Percentiles rank a stretch among this genome's conserved stretches.
Conservation (phyloP, 1,140 invertebrate species). For the Antheraea pernyi region DNA sequence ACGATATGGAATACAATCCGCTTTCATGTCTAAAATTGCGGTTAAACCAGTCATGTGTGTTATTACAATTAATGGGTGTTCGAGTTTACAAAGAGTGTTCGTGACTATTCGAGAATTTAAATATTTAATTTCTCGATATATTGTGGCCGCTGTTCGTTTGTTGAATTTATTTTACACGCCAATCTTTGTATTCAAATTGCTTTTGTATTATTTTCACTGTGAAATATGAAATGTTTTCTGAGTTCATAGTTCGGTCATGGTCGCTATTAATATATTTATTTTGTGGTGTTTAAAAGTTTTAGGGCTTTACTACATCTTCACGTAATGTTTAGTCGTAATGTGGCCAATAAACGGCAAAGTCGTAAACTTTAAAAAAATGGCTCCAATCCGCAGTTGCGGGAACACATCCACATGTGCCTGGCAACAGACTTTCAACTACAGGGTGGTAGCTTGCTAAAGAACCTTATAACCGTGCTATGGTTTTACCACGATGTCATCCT, state of each 20-base stretch:
- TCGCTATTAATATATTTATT: no score
- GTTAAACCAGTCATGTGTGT: slow-evolving; percentile 11
- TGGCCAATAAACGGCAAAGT: no score
- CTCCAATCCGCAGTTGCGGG: no score
- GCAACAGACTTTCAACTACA: no score
- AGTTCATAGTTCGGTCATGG: neutral
- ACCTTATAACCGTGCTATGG: no score
- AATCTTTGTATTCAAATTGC: neutral
- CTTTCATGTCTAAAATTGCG: slow-evolving; percentile 14
- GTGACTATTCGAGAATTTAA: neutral
- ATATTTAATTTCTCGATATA: slow-evolving; percentile 4
- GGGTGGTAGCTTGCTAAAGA: no score
- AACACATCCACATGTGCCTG: no score
- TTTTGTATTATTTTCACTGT: neutral
- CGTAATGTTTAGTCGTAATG: no score
- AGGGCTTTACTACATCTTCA: no score
- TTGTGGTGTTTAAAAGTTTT: no score
- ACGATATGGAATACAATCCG: neutral
- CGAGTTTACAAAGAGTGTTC: slow-evolving; percentile 7
- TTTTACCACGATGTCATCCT: no score
- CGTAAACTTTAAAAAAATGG: no score
- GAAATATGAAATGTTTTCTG: neutral
- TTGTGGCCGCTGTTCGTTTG: neutral
- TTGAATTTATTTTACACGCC: neutral
- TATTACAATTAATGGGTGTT: slow-evolving; percentile 14